phyloP scores from a whole-genome alignment of 2,888 invertebrate genomes.

The Diabrotica balteata region DNA sequence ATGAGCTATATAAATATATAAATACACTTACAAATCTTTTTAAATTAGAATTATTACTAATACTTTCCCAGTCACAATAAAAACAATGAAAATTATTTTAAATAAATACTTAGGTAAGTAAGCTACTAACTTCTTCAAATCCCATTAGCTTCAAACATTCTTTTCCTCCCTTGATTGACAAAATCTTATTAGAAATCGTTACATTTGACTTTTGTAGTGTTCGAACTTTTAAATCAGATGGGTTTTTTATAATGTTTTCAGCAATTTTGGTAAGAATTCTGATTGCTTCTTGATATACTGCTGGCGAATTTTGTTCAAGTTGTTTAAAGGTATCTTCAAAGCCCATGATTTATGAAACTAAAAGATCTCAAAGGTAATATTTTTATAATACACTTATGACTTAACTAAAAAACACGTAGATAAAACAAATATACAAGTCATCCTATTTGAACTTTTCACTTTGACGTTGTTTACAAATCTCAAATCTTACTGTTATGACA shows the following conservation, averaged over 20 bases:
- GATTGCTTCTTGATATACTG: conserved; percentile 37
- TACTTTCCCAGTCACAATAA: too few relatives aligned
- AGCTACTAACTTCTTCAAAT: conserved; percentile 50
- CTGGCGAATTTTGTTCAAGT: conserved; percentile 34
- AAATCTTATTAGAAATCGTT: conserved; percentile 47
- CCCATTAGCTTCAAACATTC: conserved; percentile 53
- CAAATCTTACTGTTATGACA: too few relatives aligned
- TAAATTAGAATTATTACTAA: too few relatives aligned
- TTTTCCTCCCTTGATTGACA: conserved; percentile 46
- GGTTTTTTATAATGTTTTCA: conserved; percentile 51
- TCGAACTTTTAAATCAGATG: conserved; percentile 48
- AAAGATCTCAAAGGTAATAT: too few relatives aligned
- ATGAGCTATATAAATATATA: too few relatives aligned
- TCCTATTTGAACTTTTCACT: background rate
- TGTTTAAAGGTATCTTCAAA: conserved; percentile 32
- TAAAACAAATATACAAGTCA: conserved; percentile 9
- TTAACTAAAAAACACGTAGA: background rate
- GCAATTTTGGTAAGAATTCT: conserved; percentile 50
- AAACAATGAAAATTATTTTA: too few relatives aligned
- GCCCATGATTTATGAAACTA: conserved; percentile 27
- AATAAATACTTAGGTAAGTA: too few relatives aligned
- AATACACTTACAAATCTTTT: too few relatives aligned
- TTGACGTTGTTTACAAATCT: background rate
- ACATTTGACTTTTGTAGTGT: conserved; percentile 50
- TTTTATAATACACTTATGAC: background rate